Percentiles rank a stretch among this genome's conserved stretches.
These are phyloP conservation scores for Urechis unicinctus DNA, from an alignment of 2,888 invertebrate species.

Conservation along the genomic window DNA sequence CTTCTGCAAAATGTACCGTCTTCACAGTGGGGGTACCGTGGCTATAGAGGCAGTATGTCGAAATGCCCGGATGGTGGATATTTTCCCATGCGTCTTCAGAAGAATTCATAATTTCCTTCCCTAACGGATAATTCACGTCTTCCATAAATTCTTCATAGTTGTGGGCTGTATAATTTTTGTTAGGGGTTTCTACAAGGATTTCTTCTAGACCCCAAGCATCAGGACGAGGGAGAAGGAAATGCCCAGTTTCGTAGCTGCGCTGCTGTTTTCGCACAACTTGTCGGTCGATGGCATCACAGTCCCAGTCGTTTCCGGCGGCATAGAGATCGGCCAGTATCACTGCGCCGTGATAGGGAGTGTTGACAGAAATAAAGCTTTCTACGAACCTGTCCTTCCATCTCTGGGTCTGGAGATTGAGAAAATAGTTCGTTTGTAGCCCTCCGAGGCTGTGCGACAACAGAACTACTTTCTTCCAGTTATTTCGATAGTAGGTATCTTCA, in stretches of 20 bases:
- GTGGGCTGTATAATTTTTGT: conserved; percentile 71
- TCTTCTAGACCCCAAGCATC: conserved; percentile 76
- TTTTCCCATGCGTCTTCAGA: neutral
- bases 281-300: conserved; percentile 72
- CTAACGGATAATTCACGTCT: conserved; percentile 34
- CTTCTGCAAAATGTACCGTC: neutral
- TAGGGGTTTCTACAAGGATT: conserved; percentile 69
- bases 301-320: conserved; percentile 75
- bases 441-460: conserved; percentile 12
- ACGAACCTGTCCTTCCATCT: conserved; percentile 50
- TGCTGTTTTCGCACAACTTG: conserved; percentile 75
- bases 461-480: conserved; percentile 1
- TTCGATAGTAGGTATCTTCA: conserved; percentile 6
- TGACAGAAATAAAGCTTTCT: conserved; percentile 68
- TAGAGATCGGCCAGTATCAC: conserved; percentile 4
- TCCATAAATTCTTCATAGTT: conserved; percentile 70
- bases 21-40: conserved; percentile 12
- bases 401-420: conserved; percentile 2
- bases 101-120: neutral
- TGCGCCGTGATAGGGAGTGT: conserved; percentile 62
- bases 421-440: conserved; percentile 2
- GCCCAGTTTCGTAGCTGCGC: conserved; percentile 84
- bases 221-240: conserved; percentile 75
- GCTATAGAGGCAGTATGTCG: conserved; percentile 8
- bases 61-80: conserved; percentile 12